Conservation (phyloP, 2,888 invertebrate species). For the Andrena fulva region DNA sequence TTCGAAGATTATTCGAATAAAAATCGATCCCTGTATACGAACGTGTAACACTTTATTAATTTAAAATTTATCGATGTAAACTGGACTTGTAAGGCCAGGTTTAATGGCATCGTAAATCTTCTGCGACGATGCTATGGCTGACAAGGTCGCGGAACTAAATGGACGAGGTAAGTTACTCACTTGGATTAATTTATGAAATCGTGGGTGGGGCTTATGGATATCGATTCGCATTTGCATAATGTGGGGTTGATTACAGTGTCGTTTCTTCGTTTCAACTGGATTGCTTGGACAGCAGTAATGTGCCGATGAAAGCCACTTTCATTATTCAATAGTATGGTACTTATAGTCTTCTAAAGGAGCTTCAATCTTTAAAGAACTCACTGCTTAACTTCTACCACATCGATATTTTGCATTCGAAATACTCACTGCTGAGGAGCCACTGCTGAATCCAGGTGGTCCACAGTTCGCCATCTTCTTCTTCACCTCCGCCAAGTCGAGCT, state of each 20-base stretch:
- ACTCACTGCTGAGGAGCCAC: constrained; percentile 89
- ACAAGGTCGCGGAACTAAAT: constrained; percentile 24
- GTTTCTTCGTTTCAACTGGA: neutral
- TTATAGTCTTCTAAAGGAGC: too few species aligned
- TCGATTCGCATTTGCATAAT: constrained; percentile 25
- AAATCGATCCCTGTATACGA: too few species aligned
- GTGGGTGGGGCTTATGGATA: neutral
- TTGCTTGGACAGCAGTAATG: neutral
- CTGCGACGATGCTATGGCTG: constrained; percentile 16
- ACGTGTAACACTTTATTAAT: neutral
- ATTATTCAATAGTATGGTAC: too few species aligned
- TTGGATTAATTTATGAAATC: constrained; percentile 17
- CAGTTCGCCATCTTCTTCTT: constrained; percentile 92
- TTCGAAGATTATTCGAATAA: too few species aligned
- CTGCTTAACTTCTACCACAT: neutral
- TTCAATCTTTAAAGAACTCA: too few species aligned
- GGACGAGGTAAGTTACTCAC: neutral
- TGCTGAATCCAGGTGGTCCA: constrained; percentile 89
- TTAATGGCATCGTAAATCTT: constrained; percentile 26
- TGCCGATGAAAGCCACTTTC: neutral
- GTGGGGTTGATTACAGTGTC: neutral
- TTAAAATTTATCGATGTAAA: constrained; percentile 9
- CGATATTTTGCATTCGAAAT: neutral
- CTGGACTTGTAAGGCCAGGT: neutral
- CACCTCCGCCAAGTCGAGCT: constrained; percentile 91